Percentiles rank a stretch among this genome's conserved stretches.
phyloP scores from a whole-genome alignment of 2,797 vertebrate genomes.

The Manis crassicaudata region DNA sequence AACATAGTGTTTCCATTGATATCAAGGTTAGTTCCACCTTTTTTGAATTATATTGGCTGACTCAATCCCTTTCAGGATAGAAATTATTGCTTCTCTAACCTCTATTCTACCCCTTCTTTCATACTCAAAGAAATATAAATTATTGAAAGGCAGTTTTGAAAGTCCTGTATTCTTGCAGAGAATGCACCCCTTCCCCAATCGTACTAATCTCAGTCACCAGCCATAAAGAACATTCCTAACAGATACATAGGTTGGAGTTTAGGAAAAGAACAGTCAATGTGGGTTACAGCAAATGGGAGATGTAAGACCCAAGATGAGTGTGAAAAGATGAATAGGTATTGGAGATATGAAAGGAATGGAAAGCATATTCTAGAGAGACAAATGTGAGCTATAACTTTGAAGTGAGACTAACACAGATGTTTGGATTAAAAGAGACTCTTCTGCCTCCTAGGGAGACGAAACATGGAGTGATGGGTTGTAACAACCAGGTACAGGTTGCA shows the following conservation, averaged over 20 bases:
- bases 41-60: not conserved
- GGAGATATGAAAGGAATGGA: not conserved
- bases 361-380: not conserved
- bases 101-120: not conserved
- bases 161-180: not conserved
- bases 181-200: not conserved
- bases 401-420: not conserved
- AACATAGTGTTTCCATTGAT: not conserved
- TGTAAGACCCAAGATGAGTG: not conserved
- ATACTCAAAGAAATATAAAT: not conserved
- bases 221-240: not conserved
- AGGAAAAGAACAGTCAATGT: not conserved
- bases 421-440: not conserved
- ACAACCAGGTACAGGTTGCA: not conserved
- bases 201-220: not conserved
- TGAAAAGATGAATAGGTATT: not conserved
- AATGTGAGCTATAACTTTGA: not conserved
- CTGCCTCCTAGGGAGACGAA: not conserved
- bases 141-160: not conserved
- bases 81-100: not conserved
- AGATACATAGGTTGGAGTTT: not conserved
- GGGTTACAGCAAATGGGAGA: not conserved
- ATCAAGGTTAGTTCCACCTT: not conserved
- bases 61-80: not conserved
- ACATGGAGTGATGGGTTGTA: not conserved